Evolutionary conservation across 1,140 invertebrate species (phyloP).

Genomic region (Dendroctonus valens): DNA sequence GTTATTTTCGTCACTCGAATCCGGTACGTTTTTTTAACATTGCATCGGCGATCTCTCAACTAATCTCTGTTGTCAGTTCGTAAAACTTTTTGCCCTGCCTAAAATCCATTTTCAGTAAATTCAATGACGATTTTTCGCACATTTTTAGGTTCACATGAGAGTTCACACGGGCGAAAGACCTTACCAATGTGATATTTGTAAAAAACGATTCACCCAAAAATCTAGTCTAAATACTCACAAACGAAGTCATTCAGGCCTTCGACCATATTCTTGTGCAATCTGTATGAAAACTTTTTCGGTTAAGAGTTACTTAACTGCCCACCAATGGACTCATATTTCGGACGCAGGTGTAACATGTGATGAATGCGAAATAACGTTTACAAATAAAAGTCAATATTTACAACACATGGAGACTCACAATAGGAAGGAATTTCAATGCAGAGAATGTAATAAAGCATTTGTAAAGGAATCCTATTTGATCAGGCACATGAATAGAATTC

Average conservation of each 20-base stretch:
- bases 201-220: slow-evolving; percentile 76
- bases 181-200: slow-evolving; percentile 74
- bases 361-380: slow-evolving; percentile 69
- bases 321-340: slow-evolving; percentile 73
- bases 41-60: too few relatives aligned
- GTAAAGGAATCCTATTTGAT: slow-evolving; percentile 74
- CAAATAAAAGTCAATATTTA: slow-evolving; percentile 63
- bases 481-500: slow-evolving; percentile 51
- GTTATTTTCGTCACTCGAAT: too few relatives aligned
- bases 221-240: slow-evolving; percentile 81
- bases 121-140: not conserved
- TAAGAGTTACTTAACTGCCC: slow-evolving; percentile 73
- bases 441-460: slow-evolving; percentile 69
- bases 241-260: slow-evolving; percentile 76
- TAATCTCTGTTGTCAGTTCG: too few relatives aligned
- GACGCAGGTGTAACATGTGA: slow-evolving; percentile 71
- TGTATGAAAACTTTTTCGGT: slow-evolving; percentile 75
- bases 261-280: slow-evolving; percentile 74
- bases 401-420: slow-evolving; percentile 72
- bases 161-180: slow-evolving; percentile 77
- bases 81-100: too few relatives aligned
- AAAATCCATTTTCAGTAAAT: too few relatives aligned
- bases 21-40: too few relatives aligned
- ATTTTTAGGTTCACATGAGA: slow-evolving; percentile 63
- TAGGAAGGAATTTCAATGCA: slow-evolving; percentile 68